Evolutionary conservation across 1,140 invertebrate species (phyloP), one percentile per base, ranked within the genome.

Genomic region (Pseudobourletiella spinata): DNA sequence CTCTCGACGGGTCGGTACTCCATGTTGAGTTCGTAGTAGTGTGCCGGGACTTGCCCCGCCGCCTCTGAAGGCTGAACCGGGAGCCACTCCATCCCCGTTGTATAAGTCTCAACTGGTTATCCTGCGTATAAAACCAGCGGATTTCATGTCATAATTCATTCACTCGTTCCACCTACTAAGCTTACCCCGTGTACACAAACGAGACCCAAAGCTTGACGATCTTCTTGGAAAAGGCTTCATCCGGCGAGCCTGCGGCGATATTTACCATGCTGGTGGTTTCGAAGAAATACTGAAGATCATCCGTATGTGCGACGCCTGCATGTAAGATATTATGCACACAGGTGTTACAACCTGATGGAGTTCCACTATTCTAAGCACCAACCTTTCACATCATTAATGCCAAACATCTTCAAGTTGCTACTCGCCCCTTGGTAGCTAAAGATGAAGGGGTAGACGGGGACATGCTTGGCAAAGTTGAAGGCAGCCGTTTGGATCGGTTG

Each of bases 231-330:
- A 67, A 63, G 18, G 42, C 44, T 32, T 63, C 57, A 14, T 52
- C 39, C 20, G 42, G 29, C 0, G 65, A 63, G 0, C 26, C 46
- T 0, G 29, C 6, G 18, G 44, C 22, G 6, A 63, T 22, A 28
- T 20, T n/a, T n/a, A n/a, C n/a, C 6, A 46, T 52, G 20, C 18
- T 24, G 14, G 57, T 28, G 3, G 46, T 59, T 20, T 66, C 57
- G 46, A 66, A 66, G 51, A 66, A 63, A 26, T 63, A 63, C 44
- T 60, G 61, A 1, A 62, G 18, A 20, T 66, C 65, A 54, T 66
- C 65, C 15, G 22, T 2, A 42, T 63, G 61, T 8, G 61, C 52
- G 3, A 57, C 55, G 24, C 60, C 60, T 62, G 8, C 22, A 59
- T 8, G 24, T 15, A 59, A 48, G 32, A 57, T 39, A 11, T 15